These are phyloP conservation scores for Trachymyrmex cornetzi DNA, from an alignment of 1,140 invertebrate genomes.

Conservation along the genomic window DNA sequence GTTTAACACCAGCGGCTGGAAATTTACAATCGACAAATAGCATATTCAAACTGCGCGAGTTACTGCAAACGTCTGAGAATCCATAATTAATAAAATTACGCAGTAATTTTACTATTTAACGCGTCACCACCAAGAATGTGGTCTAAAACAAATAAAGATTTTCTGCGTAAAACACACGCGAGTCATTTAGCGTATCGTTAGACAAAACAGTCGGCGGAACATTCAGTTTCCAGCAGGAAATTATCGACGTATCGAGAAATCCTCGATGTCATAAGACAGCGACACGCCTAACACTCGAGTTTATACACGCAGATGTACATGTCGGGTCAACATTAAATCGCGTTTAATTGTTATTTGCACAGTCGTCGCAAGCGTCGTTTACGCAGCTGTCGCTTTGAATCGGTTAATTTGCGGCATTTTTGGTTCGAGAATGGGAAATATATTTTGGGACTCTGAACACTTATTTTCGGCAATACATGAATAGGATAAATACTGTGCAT, in stretches of 20 bases:
- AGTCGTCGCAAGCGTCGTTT: conserved; percentile 57
- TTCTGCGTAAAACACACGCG: conserved; percentile 23
- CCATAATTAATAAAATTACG: conserved; percentile 17
- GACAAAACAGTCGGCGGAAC: conserved; percentile 63
- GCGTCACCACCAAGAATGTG: background rate
- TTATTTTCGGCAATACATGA: background rate
- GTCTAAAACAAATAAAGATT: conserved; percentile 34
- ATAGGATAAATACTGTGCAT: background rate
- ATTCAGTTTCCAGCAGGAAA: conserved; percentile 22
- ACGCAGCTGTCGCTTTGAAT: conserved; percentile 61
- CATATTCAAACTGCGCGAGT: background rate
- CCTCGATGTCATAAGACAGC: conserved; percentile 43
- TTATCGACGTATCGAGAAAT: conserved; percentile 67
- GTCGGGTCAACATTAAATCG: conserved; percentile 41
- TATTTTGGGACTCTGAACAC: no score
- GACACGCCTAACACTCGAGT: conserved; percentile 41
- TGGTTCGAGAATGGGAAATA: background rate
- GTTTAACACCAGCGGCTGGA: background rate
- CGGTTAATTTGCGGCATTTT: conserved; percentile 45
- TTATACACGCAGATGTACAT: background rate
- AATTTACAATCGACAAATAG: conserved; percentile 57
- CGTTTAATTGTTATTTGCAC: conserved; percentile 71
- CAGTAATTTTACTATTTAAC: conserved; percentile 44
- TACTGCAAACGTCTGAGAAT: background rate
- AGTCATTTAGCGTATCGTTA: conserved; percentile 75